Evolutionary conservation across 2,113 vertebrate species (phyloP).

Genomic region (Tylochromis polylepis): DNA sequence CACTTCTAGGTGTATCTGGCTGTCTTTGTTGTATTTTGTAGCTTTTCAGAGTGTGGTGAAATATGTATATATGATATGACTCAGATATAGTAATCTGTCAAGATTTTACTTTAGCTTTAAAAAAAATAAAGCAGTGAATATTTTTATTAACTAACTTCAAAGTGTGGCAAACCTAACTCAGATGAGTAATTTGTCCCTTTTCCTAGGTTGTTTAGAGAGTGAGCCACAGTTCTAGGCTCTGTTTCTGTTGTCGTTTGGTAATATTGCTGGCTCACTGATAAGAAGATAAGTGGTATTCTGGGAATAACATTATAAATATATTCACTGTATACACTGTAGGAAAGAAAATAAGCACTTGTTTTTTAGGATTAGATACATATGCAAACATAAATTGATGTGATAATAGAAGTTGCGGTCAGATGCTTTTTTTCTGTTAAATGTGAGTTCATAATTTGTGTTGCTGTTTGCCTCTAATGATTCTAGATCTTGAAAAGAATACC

Average conservation of each 20-base stretch:
- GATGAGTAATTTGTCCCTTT: neutral
- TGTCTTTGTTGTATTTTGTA: neutral
- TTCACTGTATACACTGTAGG: neutral
- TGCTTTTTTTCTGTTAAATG: neutral
- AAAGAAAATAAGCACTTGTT: neutral
- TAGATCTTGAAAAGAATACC: neutral
- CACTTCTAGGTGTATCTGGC: rapidly evolving
- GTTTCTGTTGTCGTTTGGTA: neutral
- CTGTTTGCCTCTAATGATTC: neutral
- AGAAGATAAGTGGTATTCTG: neutral
- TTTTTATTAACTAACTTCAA: neutral
- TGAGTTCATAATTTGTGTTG: neutral
- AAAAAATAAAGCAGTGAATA: neutral
- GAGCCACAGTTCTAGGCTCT: neutral
- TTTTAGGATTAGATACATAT: neutral
- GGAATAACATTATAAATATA: neutral
- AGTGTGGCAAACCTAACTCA: neutral
- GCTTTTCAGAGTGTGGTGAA: neutral
- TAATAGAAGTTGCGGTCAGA: neutral
- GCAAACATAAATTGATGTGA: neutral
- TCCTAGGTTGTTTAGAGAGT: neutral
- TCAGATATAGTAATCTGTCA: neutral
- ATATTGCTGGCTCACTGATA: neutral
- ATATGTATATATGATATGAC: neutral
- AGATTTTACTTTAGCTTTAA: neutral